These are phyloP conservation scores for Caloenas nicobarica DNA, from an alignment of 2,113 vertebrate species.

Conservation along the genomic window DNA sequence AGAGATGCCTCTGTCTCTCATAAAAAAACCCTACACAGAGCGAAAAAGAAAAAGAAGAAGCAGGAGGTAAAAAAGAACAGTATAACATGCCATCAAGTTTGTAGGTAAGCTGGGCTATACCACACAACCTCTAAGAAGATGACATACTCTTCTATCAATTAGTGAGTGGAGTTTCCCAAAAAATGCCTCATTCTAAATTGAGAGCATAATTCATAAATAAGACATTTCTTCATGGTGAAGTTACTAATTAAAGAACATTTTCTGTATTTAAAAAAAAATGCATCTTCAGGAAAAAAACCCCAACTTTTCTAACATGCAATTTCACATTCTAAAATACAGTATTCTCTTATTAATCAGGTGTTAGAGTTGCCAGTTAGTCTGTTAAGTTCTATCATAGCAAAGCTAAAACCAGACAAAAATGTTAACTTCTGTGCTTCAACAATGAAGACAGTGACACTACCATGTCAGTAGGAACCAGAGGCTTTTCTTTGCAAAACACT, in stretches of 20 bases:
- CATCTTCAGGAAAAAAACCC: not conserved
- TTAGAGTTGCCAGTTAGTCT: not conserved
- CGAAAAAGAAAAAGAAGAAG: not conserved
- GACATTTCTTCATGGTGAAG: not conserved
- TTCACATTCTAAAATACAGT: not conserved
- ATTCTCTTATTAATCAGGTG: not conserved
- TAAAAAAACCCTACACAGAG: not conserved
- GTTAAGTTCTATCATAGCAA: not conserved
- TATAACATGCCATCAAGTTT: not conserved
- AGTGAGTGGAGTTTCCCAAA: not conserved
- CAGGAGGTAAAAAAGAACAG: not conserved
- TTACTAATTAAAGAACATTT: not conserved
- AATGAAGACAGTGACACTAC: not conserved
- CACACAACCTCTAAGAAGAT: not conserved
- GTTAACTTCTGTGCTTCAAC: not conserved
- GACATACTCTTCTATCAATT: not conserved
- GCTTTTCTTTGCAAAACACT: not conserved
- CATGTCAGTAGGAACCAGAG: not conserved
- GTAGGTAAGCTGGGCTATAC: not conserved
- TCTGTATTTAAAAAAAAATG: not conserved
- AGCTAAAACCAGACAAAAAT: not conserved
- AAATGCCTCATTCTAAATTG: not conserved
- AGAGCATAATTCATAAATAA: not conserved
- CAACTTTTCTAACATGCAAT: not conserved
- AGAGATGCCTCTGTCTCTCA: not conserved